Base-by-base conservation (phyloP, 2,797 vertebrate genomes). In the Malacoraja senta region DNA sequence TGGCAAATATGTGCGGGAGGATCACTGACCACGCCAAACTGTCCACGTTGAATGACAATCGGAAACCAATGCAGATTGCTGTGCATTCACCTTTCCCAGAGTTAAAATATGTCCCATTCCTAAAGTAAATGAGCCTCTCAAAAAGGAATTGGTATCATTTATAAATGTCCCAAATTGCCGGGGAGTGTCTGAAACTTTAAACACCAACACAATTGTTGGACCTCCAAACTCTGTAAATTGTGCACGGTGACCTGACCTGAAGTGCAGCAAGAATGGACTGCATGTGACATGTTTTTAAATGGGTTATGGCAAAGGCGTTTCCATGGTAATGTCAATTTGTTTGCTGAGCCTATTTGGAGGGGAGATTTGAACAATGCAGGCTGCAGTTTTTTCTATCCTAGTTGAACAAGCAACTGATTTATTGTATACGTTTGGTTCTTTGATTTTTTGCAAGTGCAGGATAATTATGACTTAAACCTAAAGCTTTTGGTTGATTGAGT, bases 211-310 rank as follows among this genome's bases (percentile, higher is more conserved):
- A 88, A 88, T 88, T 88, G 84, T 32, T 88, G 84, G n/a, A 68
- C 83, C 65, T 86, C 63, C 53, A 84, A 86, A 86, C 17, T 68
- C 21, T 88, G 84, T 9, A 65, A 88, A 68, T 88, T 88, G 65
- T 88, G 10, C 81, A 26, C 58, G 32, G 68, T 91, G 90, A 74
- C 90, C 65, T 74, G 90, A 91, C 90, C 90, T 44, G 38, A 24
- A 91, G 90, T 26, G 90, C 35, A 91, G 68, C 68, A 65, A 17
- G 88, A 72, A 68, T 72, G 35, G 88, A 44, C 71, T 38, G 65
- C 65, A 91, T 91, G 90, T 91, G 90, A 74, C 90, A 91, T 71
- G 71, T 74, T 72, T 91, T 71, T 91, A 91, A 71, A 74, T 74
- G 38, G 65, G 72, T 72, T 91, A 68, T 91, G 90, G 90, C 71